A percentile compares a stretch with the other conserved stretches of the same genome.
Conservation (phyloP, 2,797 vertebrate species). For the Rhinophrynus dorsalis region DNA sequence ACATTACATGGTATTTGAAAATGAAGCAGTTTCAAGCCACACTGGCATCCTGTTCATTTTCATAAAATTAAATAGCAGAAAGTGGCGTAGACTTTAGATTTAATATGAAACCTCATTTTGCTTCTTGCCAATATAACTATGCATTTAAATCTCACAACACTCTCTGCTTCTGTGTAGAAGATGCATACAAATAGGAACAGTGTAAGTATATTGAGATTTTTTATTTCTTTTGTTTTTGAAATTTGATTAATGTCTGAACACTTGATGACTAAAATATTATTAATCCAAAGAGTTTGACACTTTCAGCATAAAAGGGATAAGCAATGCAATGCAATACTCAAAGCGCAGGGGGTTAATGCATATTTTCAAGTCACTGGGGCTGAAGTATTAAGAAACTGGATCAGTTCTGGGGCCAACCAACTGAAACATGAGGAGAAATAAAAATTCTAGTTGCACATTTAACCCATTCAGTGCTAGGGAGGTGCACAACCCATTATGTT, state of each 20-base stretch:
- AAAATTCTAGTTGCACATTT: too few species aligned
- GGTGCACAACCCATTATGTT: too few species aligned
- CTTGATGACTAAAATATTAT: too few species aligned
- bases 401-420: too few species aligned
- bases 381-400: too few species aligned
- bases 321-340: too few species aligned
- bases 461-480: too few species aligned
- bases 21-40: constrained; percentile 19
- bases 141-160: background rate
- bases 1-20: constrained; percentile 10
- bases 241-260: background rate
- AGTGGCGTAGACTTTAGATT: constrained; percentile 28
- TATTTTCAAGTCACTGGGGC: too few species aligned
- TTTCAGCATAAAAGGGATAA: too few species aligned
- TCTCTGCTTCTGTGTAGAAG: background rate
- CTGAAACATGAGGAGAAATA: too few species aligned
- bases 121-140: constrained; percentile 9
- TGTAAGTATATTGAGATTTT: background rate
- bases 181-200: background rate
- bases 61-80: constrained; percentile 25
- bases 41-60: constrained; percentile 32
- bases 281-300: too few species aligned
- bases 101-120: constrained; percentile 35
- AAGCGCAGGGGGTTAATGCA: too few species aligned
- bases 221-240: background rate